Evolutionary conservation across 2,888 invertebrate species (phyloP), one percentile per base, ranked within the genome.

Genomic region (Apamea monoglypha): DNA sequence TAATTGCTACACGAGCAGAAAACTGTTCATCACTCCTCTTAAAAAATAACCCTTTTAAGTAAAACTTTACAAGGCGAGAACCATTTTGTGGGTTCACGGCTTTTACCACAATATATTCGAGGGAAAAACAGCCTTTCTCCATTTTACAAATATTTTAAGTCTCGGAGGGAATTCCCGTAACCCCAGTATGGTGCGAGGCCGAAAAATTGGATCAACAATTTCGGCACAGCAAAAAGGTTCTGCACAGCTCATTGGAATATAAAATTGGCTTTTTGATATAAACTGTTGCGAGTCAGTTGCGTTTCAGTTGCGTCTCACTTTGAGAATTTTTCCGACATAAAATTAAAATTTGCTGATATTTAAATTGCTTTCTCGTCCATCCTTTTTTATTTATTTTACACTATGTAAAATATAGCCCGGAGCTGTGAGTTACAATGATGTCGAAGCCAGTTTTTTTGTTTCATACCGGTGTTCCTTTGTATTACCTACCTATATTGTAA

Each of bases 121-220:
- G 61, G 76, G 75, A 72, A 86, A 90, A 91, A 88, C 87, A 91
- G 88, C 82, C 88, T 90, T 89, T 84, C 69, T 76, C 89, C 87
- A 90, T 92, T 93, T 91, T 88, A 87, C 87, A 90, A 90, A 91
- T 90, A 91, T 92, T 92, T 89, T 86, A 87, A 88, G 88, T 85
- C 88, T 87, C 87, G n/a, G 53, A 80, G 91, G 91, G 91, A 92
- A 90, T 92, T 90, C 85, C 75, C 77, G 82, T 82, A 82, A 88
- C 86, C 82, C 83, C 86, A 82, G 83, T 75, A 83, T 79, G 75
- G 76, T 73, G 85, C 32, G 80, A 79, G 64, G 69, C 50, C 56
- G 76, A 84, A 87, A 87, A 90, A 91, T 89, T 89, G 88, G 87
- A 91, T 90, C 88, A 88, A 86, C 82, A 83, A 89, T 90, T 89